Evolutionary conservation across 2,888 invertebrate species (phyloP).

Genomic region (Zaprionus lineosus): DNA sequence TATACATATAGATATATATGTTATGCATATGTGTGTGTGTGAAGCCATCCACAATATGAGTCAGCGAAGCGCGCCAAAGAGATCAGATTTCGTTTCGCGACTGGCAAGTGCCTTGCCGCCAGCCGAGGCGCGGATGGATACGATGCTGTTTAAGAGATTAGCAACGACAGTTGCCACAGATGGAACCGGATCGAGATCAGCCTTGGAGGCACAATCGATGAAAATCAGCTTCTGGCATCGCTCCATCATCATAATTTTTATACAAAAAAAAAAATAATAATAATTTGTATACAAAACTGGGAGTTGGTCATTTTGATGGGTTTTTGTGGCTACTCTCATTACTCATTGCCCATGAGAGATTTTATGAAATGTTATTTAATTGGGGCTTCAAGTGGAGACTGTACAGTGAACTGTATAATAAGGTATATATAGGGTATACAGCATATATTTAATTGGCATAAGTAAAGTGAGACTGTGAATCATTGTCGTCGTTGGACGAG

Average conservation of each 20-base stretch:
- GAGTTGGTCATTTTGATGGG: constrained; percentile 68
- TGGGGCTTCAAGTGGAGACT: constrained; percentile 20
- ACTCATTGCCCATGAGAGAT: constrained; percentile 61
- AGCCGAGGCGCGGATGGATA: constrained; percentile 54
- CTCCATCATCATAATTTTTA: not conserved
- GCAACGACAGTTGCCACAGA: constrained; percentile 45
- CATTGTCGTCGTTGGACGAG: constrained; percentile 23
- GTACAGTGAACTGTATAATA: constrained; percentile 8
- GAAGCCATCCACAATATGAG: constrained; percentile 50
- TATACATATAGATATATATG: constrained; percentile 6
- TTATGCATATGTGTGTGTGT: constrained; percentile 39
- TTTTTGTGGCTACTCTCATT: constrained; percentile 52
- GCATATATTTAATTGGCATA: constrained; percentile 34
- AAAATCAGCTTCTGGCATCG: no score
- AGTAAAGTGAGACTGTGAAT: constrained; percentile 36
- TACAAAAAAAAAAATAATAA: not conserved
- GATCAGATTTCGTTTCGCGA: constrained; percentile 65
- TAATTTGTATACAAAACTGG: constrained; percentile 17
- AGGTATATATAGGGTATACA: constrained; percentile 4
- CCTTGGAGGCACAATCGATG: constrained; percentile 35
- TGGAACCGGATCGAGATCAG: constrained; percentile 36
- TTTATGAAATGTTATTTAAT: constrained; percentile 35
- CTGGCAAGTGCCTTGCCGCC: constrained; percentile 53
- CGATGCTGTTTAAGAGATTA: constrained; percentile 47
- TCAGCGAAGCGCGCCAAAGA: constrained; percentile 53